These are phyloP conservation scores for Margarornis squamiger DNA, from an alignment of 2,797 vertebrate species.

Conservation along the genomic window DNA sequence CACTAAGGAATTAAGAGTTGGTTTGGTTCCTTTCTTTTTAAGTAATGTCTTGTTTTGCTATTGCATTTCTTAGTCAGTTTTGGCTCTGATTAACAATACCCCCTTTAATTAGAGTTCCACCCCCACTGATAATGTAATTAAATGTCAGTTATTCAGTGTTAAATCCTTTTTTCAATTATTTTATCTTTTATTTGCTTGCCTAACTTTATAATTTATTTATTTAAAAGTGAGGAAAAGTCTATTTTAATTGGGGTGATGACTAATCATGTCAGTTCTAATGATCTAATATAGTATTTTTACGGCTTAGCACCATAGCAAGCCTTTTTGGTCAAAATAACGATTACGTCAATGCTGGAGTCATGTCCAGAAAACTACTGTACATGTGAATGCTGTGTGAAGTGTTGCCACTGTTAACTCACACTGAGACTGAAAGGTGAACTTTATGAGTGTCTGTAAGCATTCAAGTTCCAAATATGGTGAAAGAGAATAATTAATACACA, in stretches of 20 bases:
- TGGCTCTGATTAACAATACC: constrained; percentile 20
- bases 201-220: background rate
- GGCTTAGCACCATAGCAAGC: background rate
- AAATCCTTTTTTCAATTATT: background rate
- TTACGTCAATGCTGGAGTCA: background rate
- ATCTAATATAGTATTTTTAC: background rate
- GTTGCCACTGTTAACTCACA: background rate
- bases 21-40: background rate
- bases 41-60: background rate
- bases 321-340: background rate
- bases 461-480: background rate
- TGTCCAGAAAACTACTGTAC: background rate
- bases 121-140: background rate
- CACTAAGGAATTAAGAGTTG: constrained; percentile 5
- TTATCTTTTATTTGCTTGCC: background rate
- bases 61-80: constrained; percentile 27
- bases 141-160: background rate
- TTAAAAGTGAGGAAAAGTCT: background rate
- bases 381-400: background rate
- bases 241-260: background rate
- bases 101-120: constrained; percentile 29
- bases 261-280: background rate
- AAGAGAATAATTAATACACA: background rate
- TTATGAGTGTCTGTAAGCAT: background rate
- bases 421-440: background rate